Evolutionary conservation across 2,113 vertebrate species (phyloP), one percentile per base, ranked within the genome.

Genomic region (Seriola aureovittata): DNA sequence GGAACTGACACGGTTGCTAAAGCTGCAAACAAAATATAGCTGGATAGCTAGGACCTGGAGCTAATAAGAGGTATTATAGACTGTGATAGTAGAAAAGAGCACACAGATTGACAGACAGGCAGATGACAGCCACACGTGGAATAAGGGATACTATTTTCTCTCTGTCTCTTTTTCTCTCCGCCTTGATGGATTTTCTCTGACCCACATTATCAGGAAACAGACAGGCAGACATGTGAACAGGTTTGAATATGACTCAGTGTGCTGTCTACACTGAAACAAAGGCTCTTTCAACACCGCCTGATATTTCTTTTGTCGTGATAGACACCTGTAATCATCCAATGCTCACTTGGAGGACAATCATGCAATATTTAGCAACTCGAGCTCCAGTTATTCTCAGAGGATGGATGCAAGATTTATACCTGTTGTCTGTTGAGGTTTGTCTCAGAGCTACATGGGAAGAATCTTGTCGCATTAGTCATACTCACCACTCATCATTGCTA

Each of bases 181-280:
- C 68, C 81, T 89, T 83, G 78, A 85, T 90, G 79, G 71, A 64
- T 85, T 91, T 78, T 88, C 90, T 91, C 71, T 93, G 91, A 91
- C 93, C 93, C 78, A 92, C 82, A 92, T 90, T 82, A 88, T 78
- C 70, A 84, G 66, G 50, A 86, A 90, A 80, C 71, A 86, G 86
- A 84, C 82, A 75, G 60, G 52, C 54, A 64, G 78, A 89, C 85
- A 75, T 85, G 75, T 85, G 87, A 89, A 85, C 88, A 89, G 75
- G 72, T 66, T 75, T 7, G 38, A 85, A 65, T 83, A 78, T 89
- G 91, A 91, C 80, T 91, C 91, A 89, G 54, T 60, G 78, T 17
- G 65, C 59, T 11, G 78, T 90, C 82, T 89, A 10, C 54, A 10
- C 12, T 14, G 81, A 84, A 89, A 92, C 87, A 92, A 93, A 92